phyloP scores from a whole-genome alignment of 2,113 vertebrate species.

The Xiphorhynchus elegans region DNA sequence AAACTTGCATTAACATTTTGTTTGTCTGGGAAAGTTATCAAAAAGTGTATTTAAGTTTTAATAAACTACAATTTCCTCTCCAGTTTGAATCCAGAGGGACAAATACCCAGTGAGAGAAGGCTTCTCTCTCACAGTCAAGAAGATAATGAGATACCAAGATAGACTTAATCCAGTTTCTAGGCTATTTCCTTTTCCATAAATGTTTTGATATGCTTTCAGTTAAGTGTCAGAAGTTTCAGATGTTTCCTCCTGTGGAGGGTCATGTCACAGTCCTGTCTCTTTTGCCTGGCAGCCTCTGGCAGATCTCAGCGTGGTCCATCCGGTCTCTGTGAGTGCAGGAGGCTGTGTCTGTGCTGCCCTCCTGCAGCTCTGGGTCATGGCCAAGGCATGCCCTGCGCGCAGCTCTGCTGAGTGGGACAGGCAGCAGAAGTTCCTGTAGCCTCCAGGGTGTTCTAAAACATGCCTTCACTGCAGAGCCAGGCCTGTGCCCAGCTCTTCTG shows the following conservation, averaged over 20 bases:
- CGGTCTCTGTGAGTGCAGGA: neutral
- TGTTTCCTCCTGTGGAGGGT: neutral
- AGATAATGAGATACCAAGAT: neutral
- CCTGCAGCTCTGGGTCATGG: neutral
- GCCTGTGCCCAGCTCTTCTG: neutral
- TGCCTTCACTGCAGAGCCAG: neutral
- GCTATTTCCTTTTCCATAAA: neutral
- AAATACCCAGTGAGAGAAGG: neutral
- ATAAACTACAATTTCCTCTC: neutral
- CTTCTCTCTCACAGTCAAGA: neutral
- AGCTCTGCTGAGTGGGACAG: neutral
- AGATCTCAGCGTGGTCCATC: neutral
- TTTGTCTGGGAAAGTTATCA: slow-evolving; percentile 1
- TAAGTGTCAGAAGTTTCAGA: neutral
- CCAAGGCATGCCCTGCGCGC: neutral
- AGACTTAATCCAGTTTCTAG: neutral
- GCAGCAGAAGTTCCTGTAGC: neutral
- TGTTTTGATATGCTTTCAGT: neutral
- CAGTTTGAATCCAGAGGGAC: neutral
- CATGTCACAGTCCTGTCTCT: neutral
- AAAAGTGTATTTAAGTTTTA: neutral
- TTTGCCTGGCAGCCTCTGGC: neutral
- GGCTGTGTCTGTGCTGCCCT: neutral
- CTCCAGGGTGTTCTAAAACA: neutral
- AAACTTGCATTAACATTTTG: neutral